Base-by-base conservation (phyloP, 1,140 invertebrate species). In the Sminthurides bifidus region DNA sequence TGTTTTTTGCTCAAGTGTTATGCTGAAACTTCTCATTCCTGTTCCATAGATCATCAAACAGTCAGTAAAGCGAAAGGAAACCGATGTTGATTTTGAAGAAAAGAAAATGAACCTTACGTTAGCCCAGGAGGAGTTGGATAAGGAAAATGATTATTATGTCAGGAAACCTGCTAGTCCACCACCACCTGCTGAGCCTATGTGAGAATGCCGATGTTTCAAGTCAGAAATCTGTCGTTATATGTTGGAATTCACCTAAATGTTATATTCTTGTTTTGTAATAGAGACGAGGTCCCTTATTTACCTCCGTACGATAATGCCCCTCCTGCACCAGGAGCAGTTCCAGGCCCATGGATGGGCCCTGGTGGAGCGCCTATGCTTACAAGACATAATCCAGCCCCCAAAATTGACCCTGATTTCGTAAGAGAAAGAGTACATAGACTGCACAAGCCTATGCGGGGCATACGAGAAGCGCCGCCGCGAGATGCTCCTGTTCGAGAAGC, bases 31-130 rank as follows among this genome's bases (percentile, higher is more conserved):
- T 43, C 10, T 21, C 12, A 8, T 27, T 43, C 24, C 21, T 8
- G 24, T 6, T 29, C 19, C 24, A 8, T 61, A 83, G 80, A 80
- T 87, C 79, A 77, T 88, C 72, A 79, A 88, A 43, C 91, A 91
- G 74, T 88, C 91, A 1, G 85, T 83, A 58, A 88, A 92, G 67
- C 80, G 90, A 29, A 93, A 93, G 71, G 90, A 95, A 74, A 87
- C 87, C 61, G 92, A 95, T 66, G 85, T 88, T 71, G 91, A 95
- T 69, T 94, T 95, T 71, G 92, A 96, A 70, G 90, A 95, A 68
- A 96, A 95, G 72, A 89, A 93, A 67, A 82, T 93, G 76, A 93
- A 93, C 69, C 69, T 95, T 29, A 85, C 82, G 48, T 71, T 87
- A 61, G 83, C 79, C 33, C 84, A 83, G 65, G 82, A 90, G 62